phyloP scores from a whole-genome alignment of 37 sponge, comb jelly and placozoan species.

The Aplysina aerophoba region DNA sequence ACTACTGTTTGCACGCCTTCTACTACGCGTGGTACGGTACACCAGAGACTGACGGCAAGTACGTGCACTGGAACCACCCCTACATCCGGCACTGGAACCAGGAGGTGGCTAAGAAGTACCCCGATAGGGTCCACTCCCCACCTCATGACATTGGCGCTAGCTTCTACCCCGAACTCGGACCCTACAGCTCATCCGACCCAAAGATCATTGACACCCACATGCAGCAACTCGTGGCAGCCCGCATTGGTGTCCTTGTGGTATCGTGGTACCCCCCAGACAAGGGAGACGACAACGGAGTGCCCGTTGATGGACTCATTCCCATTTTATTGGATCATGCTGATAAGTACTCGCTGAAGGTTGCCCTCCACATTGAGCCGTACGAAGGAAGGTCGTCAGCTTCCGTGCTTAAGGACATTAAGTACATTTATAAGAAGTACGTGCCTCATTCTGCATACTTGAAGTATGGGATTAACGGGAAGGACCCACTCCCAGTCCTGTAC shows the following conservation, averaged over 20 bases:
- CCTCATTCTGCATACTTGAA: slow-evolving; percentile 79
- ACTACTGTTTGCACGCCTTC: slow-evolving; percentile 75
- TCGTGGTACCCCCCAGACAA: slow-evolving; percentile 81
- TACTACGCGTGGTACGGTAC: slow-evolving; percentile 90
- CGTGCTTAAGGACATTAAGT: slow-evolving; percentile 66
- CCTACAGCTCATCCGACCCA: slow-evolving; percentile 79
- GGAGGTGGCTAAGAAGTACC: slow-evolving; percentile 40
- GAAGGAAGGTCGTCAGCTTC: slow-evolving; percentile 43
- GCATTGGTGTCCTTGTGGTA: slow-evolving; percentile 76
- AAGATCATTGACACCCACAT: slow-evolving; percentile 70
- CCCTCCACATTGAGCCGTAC: slow-evolving; percentile 89
- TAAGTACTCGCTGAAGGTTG: slow-evolving; percentile 59
- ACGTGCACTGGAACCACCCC: slow-evolving; percentile 89
- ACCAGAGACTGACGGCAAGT: slow-evolving; percentile 65
- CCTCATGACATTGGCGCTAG: slow-evolving; percentile 87
- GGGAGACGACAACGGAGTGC: slow-evolving; percentile 69
- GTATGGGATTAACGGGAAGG: background rate
- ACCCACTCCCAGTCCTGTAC: slow-evolving; percentile 68
- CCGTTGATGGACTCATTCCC: slow-evolving; percentile 64
- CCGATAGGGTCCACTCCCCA: slow-evolving; percentile 67
- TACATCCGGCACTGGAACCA: slow-evolving; percentile 84
- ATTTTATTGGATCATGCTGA: slow-evolving; percentile 64
- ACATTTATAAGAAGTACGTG: slow-evolving; percentile 63
- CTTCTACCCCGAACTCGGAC: slow-evolving; percentile 85
- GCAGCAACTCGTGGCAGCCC: slow-evolving; percentile 63